Evolutionary conservation across 2,113 vertebrate genomes (phyloP), one percentile per base, ranked within the genome.

Genomic region (Artemisiospiza belli): DNA sequence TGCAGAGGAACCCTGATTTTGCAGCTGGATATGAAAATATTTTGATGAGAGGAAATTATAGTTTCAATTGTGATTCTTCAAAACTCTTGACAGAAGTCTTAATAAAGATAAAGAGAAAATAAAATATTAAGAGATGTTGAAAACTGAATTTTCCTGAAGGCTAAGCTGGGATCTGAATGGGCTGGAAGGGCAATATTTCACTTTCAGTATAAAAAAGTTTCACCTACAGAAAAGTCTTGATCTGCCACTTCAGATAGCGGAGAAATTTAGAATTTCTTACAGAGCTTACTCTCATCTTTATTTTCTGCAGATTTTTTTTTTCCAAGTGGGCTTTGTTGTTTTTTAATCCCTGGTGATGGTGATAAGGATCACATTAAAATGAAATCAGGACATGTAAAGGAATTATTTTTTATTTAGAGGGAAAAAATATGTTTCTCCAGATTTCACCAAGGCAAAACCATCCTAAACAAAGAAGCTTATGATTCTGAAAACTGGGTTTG

Each of bases 151-250:
- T 93, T 94, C 66, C 81, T 88, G 39, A 92, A 85, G 47, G 70
- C 18, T 85, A 80, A 68, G 20, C 23, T 92, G 74, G 57, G 39
- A 57, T 92, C 31, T 89, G 74, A 95, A 91, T 23, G 25, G 61
- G 19, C 58, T 91, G 54, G 75, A 94, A 94, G 89, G 13, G 37
- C 47, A 83, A 23, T 86, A 91, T 73, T 97, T 97, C 70, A 64
- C 11, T 89, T 90, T 70, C 54, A 61, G 5, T 70, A 90, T 24
- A 27, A 77, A 92, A 90, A 91, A 43, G 9, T 73, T 94, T 91
- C 24, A 93, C 75, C 59, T 70, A 54, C 3, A 17, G 35, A 93
- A 92, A 94, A 79, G 66, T 68, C 58, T 87, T 89, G 81, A 59
- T 92, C 79, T 95, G 35, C 20, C 35, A 77, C 39, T 74, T 87